Evolutionary conservation across 2,113 vertebrate genomes (phyloP).

Genomic region (Aphelocoma coerulescens): DNA sequence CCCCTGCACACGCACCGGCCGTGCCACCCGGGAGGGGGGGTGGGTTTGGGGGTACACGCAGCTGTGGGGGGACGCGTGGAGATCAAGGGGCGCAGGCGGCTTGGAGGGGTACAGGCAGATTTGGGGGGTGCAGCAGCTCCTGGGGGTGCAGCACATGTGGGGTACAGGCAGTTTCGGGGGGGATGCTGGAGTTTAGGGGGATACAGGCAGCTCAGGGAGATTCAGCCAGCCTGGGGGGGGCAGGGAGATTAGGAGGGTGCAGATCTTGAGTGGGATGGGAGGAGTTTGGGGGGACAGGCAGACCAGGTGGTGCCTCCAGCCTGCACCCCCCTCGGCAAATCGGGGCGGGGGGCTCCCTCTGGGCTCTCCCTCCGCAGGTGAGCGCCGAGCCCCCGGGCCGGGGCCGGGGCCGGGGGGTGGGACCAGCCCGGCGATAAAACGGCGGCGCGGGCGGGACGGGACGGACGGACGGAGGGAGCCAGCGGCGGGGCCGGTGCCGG

Average conservation of each 20-base stretch:
- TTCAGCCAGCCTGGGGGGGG: neutral
- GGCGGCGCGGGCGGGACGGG: neutral
- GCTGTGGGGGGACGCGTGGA: neutral
- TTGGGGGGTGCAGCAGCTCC: neutral
- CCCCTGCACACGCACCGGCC: neutral
- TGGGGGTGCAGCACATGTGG: neutral
- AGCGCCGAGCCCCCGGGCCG: neutral
- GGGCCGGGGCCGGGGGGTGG: neutral
- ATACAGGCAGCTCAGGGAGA: neutral
- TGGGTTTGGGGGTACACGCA: no score
- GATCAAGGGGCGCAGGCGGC: neutral
- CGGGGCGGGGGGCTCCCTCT: neutral
- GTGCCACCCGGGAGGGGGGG: neutral
- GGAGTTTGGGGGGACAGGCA: neutral
- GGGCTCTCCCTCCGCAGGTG: neutral
- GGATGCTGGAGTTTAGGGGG: neutral
- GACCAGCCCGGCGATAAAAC: neutral
- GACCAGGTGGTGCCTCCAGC: neutral
- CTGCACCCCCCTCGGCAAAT: neutral
- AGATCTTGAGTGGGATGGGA: neutral
- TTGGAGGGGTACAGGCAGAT: neutral
- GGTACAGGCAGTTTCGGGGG: neutral
- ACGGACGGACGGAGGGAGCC: neutral
- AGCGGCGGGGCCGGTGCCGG: neutral
- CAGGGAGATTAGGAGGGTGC: neutral